Evolutionary conservation across 92 coral and sea anemone genomes (phyloP), one percentile per base, ranked within the genome.

Genomic region (Palythoa caribaeorum): DNA sequence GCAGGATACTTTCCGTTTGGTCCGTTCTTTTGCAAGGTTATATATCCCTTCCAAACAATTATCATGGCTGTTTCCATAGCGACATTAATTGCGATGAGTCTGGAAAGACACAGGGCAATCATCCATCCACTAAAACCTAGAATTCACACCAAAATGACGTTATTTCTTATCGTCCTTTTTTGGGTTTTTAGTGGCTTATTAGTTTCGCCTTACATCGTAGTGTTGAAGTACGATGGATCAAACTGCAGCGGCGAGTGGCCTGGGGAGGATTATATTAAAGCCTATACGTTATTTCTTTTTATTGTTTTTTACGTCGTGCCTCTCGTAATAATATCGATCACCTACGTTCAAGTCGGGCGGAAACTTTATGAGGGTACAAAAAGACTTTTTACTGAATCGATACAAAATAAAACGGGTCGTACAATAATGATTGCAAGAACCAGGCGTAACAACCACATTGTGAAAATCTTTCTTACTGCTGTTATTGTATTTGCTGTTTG

Each of bases 401-500:
- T 89, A 36, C 84, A 85, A 16, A 62, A 90, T 14, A 75, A 84
- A 13, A 77, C 83, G 11, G 95, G 97, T 14, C 76, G 85, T 19
- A 84, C 88, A 37, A 81, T 91, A 88, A 66, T 90, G 19, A 92
- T 83, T 28, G 71, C 83, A 21, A 93, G 99, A 5, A 93, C 94
- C 6, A 93, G 84, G 39, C 87, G 99, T 3, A 96, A 96, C 73
- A 78, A 90, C 6, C 94, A 95, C 71, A 92, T 95, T 19, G 96
- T 96, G 2, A 94, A 95, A 77, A 94, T 93, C 74, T 96, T 96
- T 28, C 94, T 92, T 51, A 88, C 94, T 15, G 99, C 99, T 0
- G 99, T 96, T 1, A 62, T 88, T 36, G 96, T 92, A 13, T 96
- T 96, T 85, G 94, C 96, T 19, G 91, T 96, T 1, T 96, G 99